Evolutionary conservation across 2,888 invertebrate genomes (phyloP), one percentile per base, ranked within the genome.

Genomic region (Phoenoteleia sp.): DNA sequence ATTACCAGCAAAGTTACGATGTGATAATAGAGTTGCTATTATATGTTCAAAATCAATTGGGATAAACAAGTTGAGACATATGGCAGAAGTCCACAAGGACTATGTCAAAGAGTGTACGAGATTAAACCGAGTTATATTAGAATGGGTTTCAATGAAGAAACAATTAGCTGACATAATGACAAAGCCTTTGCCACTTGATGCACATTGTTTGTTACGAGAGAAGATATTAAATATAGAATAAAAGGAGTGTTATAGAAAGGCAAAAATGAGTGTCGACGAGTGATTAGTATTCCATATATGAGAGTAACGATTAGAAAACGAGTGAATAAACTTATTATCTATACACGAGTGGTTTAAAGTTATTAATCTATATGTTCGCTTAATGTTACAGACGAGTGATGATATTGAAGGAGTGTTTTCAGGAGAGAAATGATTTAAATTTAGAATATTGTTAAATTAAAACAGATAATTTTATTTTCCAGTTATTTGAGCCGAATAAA

Each of bases 131-230:
- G 27, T 54, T 2, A 15, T 13, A 2, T 62, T 69, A 36, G 36
- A 58, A 23, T 75, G 75, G 52, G 67, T 67, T 29, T 75, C 76
- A 15, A 76, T 56, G n/a, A 76, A 81, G 49, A n/a, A 47, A 56
- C 81, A 81, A 47, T 74, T 60, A 47, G 81, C 67, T 29, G 81
- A 81, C 15, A 81, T 81, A 25, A 47, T 81, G 58, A 81, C 81
- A 21, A 81, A 81, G 49, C 23, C 42, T 4, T 27, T 79, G 13
- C n/a, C n/a, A 42, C 45, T 42, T 66, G 54, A 13, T 9, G n/a
- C n/a, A n/a, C n/a, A n/a, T n/a, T n/a, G n/a, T n/a, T n/a, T n/a
- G 9, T 33, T 71, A 29, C 13, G 58, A 33, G 56, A 72, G 19
- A 72, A 72, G 23, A 54, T 72, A 29, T 39, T 72, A 25, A 72